A percentile compares a stretch with the other conserved stretches of the same genome.
Conservation (phyloP, 2,797 vertebrate genomes). For the Siniperca undulata region DNA sequence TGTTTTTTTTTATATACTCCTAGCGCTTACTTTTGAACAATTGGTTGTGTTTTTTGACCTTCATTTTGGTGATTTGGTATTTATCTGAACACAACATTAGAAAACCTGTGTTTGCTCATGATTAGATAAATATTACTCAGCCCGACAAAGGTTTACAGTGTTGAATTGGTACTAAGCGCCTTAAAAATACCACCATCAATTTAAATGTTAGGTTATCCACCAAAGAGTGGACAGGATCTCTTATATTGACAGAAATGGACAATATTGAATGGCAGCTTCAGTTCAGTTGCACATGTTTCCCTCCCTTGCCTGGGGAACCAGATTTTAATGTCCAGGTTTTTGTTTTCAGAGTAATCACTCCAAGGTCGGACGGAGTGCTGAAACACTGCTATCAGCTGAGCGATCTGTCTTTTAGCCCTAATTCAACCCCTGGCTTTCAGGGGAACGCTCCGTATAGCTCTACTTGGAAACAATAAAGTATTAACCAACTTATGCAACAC, state of each 20-base stretch:
- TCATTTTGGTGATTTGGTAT: conserved; percentile 24
- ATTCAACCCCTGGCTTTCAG: conserved; percentile 62
- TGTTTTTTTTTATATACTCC: neutral
- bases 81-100: neutral
- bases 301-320: conserved; percentile 47
- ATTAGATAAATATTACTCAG: conserved; percentile 30
- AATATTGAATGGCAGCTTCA: conserved; percentile 54
- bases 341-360: conserved; percentile 81
- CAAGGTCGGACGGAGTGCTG: conserved; percentile 80
- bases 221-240: neutral
- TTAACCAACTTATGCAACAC: conserved; percentile 70
- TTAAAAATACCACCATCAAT: conserved; percentile 17
- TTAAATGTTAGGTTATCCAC: conserved; percentile 35
- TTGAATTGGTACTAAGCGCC: conserved; percentile 21
- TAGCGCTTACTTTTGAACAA: neutral
- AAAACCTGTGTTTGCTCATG: conserved; percentile 30
- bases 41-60: neutral
- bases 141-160: conserved; percentile 14
- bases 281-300: conserved; percentile 55
- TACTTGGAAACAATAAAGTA: conserved; percentile 74
- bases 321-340: conserved; percentile 76
- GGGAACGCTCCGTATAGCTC: conserved; percentile 52
- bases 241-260: conserved; percentile 26
- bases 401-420: conserved; percentile 71
- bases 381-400: conserved; percentile 75